phyloP scores from a whole-genome alignment of 1,140 invertebrate genomes.

The Brachionus paranguensis region DNA sequence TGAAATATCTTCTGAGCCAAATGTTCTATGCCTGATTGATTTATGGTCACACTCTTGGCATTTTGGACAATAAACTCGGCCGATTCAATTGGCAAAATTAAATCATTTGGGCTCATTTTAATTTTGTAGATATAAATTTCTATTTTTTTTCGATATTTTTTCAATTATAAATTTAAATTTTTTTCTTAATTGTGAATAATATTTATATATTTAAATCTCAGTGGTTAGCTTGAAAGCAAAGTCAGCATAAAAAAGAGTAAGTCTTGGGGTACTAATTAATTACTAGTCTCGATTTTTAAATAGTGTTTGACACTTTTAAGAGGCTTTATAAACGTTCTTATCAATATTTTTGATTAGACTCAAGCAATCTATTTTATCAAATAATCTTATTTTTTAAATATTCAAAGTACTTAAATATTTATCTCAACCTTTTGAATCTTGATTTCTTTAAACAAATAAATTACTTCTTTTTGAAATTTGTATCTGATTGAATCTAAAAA shows the following conservation, averaged over 20 bases:
- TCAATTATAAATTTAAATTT: background rate
- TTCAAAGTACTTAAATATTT: too few species aligned
- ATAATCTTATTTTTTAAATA: background rate
- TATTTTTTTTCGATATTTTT: too few species aligned
- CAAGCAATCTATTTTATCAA: background rate
- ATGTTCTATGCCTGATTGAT: background rate
- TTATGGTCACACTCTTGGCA: constrained; percentile 2
- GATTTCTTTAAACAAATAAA: too few species aligned
- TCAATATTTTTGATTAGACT: background rate
- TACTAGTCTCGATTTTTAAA: background rate
- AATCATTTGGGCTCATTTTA: background rate
- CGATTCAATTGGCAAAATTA: constrained; percentile 15
- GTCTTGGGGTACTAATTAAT: background rate
- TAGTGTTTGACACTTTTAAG: background rate
- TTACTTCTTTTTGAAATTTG: too few species aligned
- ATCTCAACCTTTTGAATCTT: too few species aligned
- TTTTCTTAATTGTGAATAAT: background rate
- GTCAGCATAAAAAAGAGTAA: background rate
- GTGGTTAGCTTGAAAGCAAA: background rate
- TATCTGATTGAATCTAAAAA: too few species aligned
- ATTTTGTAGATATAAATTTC: background rate
- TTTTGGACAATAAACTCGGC: constrained; percentile 28
- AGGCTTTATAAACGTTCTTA: background rate
- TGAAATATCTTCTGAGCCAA: constrained; percentile 21
- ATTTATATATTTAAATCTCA: background rate